Evolutionary conservation across 2,888 invertebrate species (phyloP), one percentile per base, ranked within the genome.

Genomic region (Hemicrepidius hirtus): DNA sequence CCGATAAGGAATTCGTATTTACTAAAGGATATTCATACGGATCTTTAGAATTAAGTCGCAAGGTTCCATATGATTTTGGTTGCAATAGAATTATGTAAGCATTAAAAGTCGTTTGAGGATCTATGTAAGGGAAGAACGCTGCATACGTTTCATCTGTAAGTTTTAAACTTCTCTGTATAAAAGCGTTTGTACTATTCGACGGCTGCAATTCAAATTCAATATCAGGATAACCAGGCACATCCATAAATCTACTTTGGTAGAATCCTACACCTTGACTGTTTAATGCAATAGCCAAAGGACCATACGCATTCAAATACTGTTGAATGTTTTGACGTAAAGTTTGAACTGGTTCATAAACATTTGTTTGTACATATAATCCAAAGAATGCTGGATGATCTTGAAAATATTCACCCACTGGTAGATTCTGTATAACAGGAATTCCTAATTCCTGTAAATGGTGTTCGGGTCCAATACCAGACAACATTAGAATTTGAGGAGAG

Each of bases 321-420:
- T 70, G 21, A 0, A 80, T 59, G 44, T 78, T 68, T 59, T 68
- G 35, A 10, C 57, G 18, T 13, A 73, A 9, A 37, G 13, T 68
- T 46, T 49, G 37, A n/a, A 59, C 40, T 9, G 60, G 53, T 68
- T 70, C 70, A 0, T 70, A 75, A 12, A 75, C 60, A 40, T 77
- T 79, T 0, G 76, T 75, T 16, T 62, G 57, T 80, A 94, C 94
- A 0, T 91, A 91, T 65, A 94, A 86, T 2, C 92, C 92, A 2
- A 91, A 90, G 75, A 93, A 89, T 0, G 92, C 92, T 1, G 93
- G 88, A 80, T 95, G 95, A 83, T 95, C 95, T 83, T 93, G 93
- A 0, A 71, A 21, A 0, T 3, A 7, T 49, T 49, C 12, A 3
- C 78, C 82, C 28, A 76, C 76, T 10, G 81, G 79, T 18, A 82